Evolutionary conservation across 2,888 invertebrate genomes (phyloP).

Genomic region (Cancer borealis): DNA sequence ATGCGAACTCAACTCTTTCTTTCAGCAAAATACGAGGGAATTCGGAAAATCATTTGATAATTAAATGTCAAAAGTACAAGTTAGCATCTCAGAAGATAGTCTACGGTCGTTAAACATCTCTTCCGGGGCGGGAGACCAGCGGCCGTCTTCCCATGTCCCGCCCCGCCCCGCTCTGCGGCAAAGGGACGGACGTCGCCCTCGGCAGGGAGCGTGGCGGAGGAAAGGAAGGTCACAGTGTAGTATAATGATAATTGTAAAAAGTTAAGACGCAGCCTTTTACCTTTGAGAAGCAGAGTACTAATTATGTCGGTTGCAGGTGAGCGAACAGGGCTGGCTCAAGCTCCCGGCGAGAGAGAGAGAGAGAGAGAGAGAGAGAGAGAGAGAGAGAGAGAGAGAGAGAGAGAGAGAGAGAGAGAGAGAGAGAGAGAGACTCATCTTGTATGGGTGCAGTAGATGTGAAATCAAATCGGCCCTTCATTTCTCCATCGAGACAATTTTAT

Average conservation of each 20-base stretch:
- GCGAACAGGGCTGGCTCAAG: not conserved
- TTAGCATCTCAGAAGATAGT: not conserved
- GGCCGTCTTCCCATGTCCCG: not conserved
- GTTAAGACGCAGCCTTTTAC: slow-evolving; percentile 26
- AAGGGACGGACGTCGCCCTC: not conserved
- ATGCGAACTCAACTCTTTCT: not conserved
- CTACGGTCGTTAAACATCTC: not conserved
- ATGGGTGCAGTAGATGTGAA: not conserved
- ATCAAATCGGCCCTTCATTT: not conserved
- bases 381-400: slow-evolving; percentile 25
- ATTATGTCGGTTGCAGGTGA: slow-evolving; percentile 22
- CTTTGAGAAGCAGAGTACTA: slow-evolving; percentile 17
- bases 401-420: too few relatives aligned
- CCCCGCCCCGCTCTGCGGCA: not conserved
- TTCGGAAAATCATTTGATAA: not conserved
- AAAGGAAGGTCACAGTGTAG: not conserved
- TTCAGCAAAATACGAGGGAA: not conserved
- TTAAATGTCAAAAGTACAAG: not conserved
- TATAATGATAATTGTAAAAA: slow-evolving; percentile 17
- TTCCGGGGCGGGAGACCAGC: not conserved
- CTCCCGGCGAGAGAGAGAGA: slow-evolving; percentile 34
- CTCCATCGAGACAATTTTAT: not conserved
- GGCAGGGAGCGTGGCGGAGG: not conserved
- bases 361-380: slow-evolving; percentile 40
- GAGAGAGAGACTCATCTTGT: not conserved